These are phyloP conservation scores for Cosmia pyralina DNA, from an alignment of 2,888 invertebrate species.

Conservation along the genomic window DNA sequence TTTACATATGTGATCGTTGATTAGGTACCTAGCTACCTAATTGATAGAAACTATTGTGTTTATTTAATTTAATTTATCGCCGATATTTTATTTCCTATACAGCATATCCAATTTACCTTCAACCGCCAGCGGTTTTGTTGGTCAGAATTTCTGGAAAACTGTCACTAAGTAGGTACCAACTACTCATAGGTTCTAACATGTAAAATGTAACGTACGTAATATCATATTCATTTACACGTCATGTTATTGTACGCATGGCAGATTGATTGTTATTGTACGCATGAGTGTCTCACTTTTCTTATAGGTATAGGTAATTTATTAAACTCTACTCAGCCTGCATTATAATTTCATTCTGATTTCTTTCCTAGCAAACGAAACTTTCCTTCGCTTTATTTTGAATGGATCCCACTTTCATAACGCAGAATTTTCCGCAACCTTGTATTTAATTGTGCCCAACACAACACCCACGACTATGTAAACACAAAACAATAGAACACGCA, in stretches of 20 bases:
- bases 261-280: too few relatives aligned
- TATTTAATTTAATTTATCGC: not conserved
- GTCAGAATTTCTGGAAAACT: not conserved
- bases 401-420: not conserved
- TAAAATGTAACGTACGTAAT: too few relatives aligned
- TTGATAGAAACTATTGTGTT: not conserved
- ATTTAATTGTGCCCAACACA: not conserved
- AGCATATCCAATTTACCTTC: not conserved
- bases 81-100: too few relatives aligned
- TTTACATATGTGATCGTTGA: not conserved
- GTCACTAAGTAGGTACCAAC: not conserved
- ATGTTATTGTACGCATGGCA: too few relatives aligned
- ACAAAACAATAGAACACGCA: slow-evolving; percentile 9
- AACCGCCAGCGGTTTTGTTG: too few relatives aligned
- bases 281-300: too few relatives aligned
- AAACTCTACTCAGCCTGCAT: not conserved
- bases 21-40: not conserved
- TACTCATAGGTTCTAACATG: too few relatives aligned
- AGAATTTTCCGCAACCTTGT: slow-evolving; percentile 22
- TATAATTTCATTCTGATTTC: not conserved
- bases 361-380: not conserved
- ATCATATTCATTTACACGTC: too few relatives aligned
- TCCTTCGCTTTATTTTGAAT: not conserved
- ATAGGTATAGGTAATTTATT: too few relatives aligned
- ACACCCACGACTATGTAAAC: not conserved